Conservation (phyloP, 2,113 vertebrate genomes). For the Muntiacus reevesi region DNA sequence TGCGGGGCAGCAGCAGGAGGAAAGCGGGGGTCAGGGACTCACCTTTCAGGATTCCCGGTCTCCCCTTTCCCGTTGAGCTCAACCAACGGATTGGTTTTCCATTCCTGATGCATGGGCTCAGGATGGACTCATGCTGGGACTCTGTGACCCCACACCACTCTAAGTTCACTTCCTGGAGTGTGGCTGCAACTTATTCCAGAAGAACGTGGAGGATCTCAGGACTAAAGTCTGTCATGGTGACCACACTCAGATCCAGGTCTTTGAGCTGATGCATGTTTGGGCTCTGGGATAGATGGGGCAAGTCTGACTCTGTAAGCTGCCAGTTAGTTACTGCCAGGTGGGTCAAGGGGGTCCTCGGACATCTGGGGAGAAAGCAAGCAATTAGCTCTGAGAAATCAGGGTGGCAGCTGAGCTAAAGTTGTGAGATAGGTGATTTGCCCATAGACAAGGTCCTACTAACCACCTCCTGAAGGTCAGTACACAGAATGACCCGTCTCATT, state of each 20-base stretch:
- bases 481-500: background rate
- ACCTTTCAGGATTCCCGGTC: background rate
- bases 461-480: background rate
- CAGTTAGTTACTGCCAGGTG: accelerated
- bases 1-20: too few species aligned
- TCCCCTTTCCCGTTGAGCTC: background rate
- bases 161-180: background rate
- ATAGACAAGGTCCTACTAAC: background rate
- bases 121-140: accelerated
- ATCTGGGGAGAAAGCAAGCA: background rate
- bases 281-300: background rate
- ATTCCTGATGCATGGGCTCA: too few species aligned
- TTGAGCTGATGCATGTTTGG: background rate
- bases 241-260: background rate
- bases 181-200: background rate
- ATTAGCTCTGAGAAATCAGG: background rate
- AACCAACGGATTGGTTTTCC: too few species aligned
- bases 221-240: background rate
- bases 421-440: background rate
- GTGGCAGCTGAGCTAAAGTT: background rate
- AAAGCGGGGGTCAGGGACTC: too few species aligned
- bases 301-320: background rate
- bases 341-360: background rate
- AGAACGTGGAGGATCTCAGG: background rate
- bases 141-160: background rate